Percentiles rank a stretch among this genome's conserved stretches.
Evolutionary conservation across 2,888 invertebrate genomes (phyloP).

Genomic region (Eristalis pertinax): DNA sequence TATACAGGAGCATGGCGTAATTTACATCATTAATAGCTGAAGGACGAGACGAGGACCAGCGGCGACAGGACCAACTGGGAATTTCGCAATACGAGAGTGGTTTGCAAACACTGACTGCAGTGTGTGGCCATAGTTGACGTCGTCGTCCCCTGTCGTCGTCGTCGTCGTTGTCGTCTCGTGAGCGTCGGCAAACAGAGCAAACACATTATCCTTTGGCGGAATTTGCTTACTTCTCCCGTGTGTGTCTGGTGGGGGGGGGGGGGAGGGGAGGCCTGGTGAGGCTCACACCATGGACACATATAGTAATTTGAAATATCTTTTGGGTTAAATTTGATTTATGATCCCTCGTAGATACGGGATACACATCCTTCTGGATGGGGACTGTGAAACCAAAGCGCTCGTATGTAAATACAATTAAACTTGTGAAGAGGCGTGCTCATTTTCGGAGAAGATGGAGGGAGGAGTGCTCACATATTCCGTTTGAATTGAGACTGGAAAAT

Average conservation of each 20-base stretch:
- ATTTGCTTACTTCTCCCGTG: conserved; percentile 29
- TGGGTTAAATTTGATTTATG: conserved; percentile 70
- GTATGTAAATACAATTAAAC: conserved; percentile 70
- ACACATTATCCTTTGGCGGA: conserved; percentile 50
- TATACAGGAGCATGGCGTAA: conserved; percentile 58
- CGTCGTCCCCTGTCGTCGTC: neutral
- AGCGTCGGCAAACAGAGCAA: neutral
- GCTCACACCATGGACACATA: conserved; percentile 32
- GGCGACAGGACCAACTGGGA: conserved; percentile 30
- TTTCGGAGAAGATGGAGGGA: neutral
- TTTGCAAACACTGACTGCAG: conserved; percentile 53
- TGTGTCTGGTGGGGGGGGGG: neutral
- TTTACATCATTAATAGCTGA: conserved; percentile 67
- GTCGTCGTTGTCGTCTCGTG: neutral
- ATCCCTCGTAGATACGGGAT: conserved; percentile 39
- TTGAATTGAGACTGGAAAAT: conserved; percentile 57
- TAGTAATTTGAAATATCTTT: conserved; percentile 65
- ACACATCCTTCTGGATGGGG: conserved; percentile 32
- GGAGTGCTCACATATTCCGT: conserved; percentile 46
- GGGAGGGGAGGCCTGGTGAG: too few relatives aligned
- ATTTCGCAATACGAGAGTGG: conserved; percentile 39
- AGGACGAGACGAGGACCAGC: conserved; percentile 12
- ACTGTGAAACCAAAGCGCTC: conserved; percentile 35
- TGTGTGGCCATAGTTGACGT: neutral
- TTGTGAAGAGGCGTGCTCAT: conserved; percentile 6